Conservation (phyloP, 2,797 vertebrate species). For the Rhabdomys pumilio region DNA sequence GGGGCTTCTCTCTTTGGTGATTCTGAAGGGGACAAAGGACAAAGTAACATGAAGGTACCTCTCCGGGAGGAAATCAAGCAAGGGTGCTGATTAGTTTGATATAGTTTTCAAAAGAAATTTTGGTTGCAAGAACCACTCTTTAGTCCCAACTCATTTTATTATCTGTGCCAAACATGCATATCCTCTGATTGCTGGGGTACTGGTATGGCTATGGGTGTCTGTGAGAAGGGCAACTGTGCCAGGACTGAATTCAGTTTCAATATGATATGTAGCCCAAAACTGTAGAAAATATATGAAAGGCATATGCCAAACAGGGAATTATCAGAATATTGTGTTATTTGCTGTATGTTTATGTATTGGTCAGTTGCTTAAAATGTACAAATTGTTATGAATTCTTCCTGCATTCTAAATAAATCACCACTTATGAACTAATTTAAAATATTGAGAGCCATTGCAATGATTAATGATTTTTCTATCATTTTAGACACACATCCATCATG, state of each 20-base stretch:
- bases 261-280: background rate
- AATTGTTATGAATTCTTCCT: background rate
- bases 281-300: background rate
- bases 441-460: background rate
- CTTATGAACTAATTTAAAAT: background rate
- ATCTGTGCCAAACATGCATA: background rate
- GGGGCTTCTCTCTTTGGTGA: background rate
- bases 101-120: background rate
- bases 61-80: background rate
- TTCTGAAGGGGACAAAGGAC: background rate
- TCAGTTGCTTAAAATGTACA: background rate
- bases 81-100: background rate
- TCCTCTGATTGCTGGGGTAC: background rate
- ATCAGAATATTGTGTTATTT: background rate
- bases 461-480: background rate
- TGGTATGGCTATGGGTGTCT: background rate
- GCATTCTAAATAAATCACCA: background rate
- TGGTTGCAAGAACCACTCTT: background rate
- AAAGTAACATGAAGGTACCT: background rate
- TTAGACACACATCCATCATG: background rate
- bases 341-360: background rate
- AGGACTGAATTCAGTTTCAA: background rate
- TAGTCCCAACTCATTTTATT: background rate
- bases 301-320: background rate
- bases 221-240: background rate